phyloP scores from a whole-genome alignment of 2,888 invertebrate genomes.

The Nowickia ferox region DNA sequence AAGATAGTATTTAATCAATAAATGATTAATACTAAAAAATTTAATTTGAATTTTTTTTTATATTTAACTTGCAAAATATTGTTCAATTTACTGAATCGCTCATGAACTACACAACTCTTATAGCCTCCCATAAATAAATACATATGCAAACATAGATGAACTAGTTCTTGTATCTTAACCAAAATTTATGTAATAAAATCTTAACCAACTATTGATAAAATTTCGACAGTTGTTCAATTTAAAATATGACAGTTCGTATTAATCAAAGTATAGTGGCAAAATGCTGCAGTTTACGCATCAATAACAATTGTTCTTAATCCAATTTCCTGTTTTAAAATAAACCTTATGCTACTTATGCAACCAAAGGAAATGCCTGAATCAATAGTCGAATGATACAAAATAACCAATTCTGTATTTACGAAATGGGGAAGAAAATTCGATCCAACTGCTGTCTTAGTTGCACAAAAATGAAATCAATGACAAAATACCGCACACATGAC shows the following conservation, averaged over 20 bases:
- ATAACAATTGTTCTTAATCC: conserved; percentile 68
- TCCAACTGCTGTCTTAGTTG: conserved; percentile 31
- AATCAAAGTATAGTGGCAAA: conserved; percentile 66
- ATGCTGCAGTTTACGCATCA: conserved; percentile 61
- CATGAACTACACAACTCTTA: too few relatives aligned
- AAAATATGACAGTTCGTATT: conserved; percentile 70
- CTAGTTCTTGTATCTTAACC: background rate
- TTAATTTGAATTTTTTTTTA: too few relatives aligned
- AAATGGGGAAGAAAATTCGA: conserved; percentile 40
- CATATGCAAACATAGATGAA: background rate
- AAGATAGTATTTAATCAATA: too few relatives aligned
- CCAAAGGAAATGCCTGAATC: conserved; percentile 31
- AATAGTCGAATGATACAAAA: conserved; percentile 25
- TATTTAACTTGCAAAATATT: too few relatives aligned
- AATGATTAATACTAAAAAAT: too few relatives aligned
- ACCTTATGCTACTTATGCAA: conserved; percentile 31
- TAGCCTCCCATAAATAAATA: background rate
- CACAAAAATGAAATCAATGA: conserved; percentile 61
- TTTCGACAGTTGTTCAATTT: conserved; percentile 66
- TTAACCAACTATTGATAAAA: conserved; percentile 26
- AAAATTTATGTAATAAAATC: background rate
- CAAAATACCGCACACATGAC: conserved; percentile 69
- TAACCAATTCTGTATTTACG: background rate
- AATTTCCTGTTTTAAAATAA: conserved; percentile 58
- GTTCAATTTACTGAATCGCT: too few relatives aligned